Percentiles rank a stretch among this genome's conserved stretches.
phyloP scores from a whole-genome alignment of 1,140 invertebrate species.

The Micrasema minimum region DNA sequence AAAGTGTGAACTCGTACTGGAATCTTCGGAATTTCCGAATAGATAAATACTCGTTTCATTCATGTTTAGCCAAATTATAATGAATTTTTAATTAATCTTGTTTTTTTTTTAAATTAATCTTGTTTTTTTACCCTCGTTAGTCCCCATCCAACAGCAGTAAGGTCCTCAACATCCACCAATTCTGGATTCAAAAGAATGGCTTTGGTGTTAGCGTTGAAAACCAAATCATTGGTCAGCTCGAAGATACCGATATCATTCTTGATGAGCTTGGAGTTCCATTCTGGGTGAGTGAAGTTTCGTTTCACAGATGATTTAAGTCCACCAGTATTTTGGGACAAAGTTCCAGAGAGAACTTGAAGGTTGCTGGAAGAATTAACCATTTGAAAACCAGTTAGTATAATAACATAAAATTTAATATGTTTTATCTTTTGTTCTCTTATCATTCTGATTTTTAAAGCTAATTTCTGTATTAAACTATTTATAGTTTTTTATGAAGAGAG shows the following conservation, averaged over 20 bases:
- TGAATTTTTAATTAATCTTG: too few species aligned
- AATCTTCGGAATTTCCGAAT: too few species aligned
- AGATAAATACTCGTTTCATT: too few species aligned
- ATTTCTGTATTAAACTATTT: too few species aligned
- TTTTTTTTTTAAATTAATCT: too few species aligned
- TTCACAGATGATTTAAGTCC: conserved; percentile 29
- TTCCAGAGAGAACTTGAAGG: conserved; percentile 43
- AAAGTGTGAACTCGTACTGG: too few species aligned
- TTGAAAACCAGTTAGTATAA: too few species aligned
- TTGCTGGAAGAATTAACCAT: conserved; percentile 9
- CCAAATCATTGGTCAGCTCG: conserved; percentile 3
- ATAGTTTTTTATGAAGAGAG: too few species aligned
- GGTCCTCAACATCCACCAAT: conserved; percentile 52
- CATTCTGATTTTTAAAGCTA: not conserved
- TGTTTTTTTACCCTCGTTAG: conserved; percentile 58
- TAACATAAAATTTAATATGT: not conserved
- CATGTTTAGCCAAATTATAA: too few species aligned
- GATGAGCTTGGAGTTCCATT: conserved; percentile 20
- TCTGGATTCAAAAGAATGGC: conserved; percentile 55
- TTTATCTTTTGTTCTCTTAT: not conserved
- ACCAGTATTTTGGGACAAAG: conserved; percentile 6
- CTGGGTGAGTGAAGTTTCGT: conserved; percentile 33
- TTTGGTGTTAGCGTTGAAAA: not conserved
- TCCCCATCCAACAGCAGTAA: conserved; percentile 65
- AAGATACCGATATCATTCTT: conserved; percentile 44